Conservation (phyloP, 1,140 invertebrate genomes). For the Psilanteris sp. region DNA sequence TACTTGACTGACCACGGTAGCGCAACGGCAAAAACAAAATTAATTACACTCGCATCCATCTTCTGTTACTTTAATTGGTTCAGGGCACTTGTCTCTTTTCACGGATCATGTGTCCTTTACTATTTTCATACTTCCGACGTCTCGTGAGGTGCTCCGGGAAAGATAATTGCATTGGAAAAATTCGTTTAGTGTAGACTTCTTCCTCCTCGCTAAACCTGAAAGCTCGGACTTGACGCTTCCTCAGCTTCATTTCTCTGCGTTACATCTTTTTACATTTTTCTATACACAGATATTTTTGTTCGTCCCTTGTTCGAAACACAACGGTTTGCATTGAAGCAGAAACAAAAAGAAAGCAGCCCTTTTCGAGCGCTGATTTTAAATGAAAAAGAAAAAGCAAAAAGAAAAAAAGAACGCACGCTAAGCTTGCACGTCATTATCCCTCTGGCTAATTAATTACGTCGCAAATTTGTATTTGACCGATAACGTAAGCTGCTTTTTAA, state of each 20-base stretch:
- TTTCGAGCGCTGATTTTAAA: slow-evolving; percentile 26
- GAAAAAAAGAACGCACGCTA: no score
- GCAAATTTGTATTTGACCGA: no score
- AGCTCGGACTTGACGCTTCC: slow-evolving; percentile 54
- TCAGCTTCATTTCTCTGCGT: slow-evolving; percentile 19
- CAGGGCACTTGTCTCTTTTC: slow-evolving; percentile 35
- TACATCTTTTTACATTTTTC: slow-evolving; percentile 38
- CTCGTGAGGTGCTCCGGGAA: slow-evolving; percentile 42
- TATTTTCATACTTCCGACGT: slow-evolving; percentile 51
- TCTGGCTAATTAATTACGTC: no score
- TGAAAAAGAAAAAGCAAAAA: no score
- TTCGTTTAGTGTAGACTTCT: slow-evolving; percentile 63
- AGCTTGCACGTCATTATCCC: no score
- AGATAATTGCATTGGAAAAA: slow-evolving; percentile 68
- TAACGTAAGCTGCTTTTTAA: no score
- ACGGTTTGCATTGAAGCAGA: slow-evolving; percentile 28
- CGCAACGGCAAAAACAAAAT: slow-evolving; percentile 52
- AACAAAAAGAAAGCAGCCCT: slow-evolving; percentile 17
- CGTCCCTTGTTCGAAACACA: slow-evolving; percentile 21
- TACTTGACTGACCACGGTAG: slow-evolving; percentile 37
- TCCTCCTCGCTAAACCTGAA: slow-evolving; percentile 40
- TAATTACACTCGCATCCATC: slow-evolving; percentile 66
- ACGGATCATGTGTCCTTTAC: slow-evolving; percentile 38
- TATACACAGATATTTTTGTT: slow-evolving; percentile 28
- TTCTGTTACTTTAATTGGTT: slow-evolving; percentile 63